Evolutionary conservation across 2,888 invertebrate genomes (phyloP).

Genomic region (Chrysina gloriosa): DNA sequence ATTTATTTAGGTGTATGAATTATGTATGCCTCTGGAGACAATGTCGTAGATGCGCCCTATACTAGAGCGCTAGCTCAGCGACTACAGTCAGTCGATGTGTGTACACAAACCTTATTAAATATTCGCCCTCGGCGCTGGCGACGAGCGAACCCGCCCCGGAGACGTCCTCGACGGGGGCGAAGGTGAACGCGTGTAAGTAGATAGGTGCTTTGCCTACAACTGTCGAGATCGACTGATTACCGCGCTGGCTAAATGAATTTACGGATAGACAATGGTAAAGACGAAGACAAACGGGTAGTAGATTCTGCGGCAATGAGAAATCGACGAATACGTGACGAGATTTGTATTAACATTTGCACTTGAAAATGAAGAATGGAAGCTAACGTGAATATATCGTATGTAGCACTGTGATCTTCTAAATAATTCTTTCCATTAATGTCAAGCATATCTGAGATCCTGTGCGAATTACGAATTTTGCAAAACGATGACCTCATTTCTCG

Average conservation of each 20-base stretch:
- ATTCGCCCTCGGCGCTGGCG: conserved; percentile 48
- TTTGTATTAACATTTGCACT: background rate
- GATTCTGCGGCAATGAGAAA: background rate
- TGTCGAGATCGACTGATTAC: no score
- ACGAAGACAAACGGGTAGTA: no score
- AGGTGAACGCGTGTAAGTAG: no score
- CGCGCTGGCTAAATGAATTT: background rate
- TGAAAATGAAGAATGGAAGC: no score
- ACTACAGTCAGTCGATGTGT: conserved; percentile 32
- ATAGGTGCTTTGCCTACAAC: no score
- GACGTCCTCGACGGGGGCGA: background rate
- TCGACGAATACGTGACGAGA: background rate
- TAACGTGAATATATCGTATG: no score
- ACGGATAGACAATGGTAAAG: background rate
- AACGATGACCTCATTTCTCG: no score
- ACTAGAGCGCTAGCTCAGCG: background rate
- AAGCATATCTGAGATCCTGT: no score
- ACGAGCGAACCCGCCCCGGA: no score
- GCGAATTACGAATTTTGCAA: no score
- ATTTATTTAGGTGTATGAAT: conserved; percentile 63
- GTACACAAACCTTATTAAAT: conserved; percentile 55
- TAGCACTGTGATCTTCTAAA: no score
- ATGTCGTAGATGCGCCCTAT: conserved; percentile 2
- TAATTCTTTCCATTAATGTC: no score
- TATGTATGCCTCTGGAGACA: conserved; percentile 54